phyloP scores from a whole-genome alignment of 2,888 invertebrate species.

The Entomobrya proxima region DNA sequence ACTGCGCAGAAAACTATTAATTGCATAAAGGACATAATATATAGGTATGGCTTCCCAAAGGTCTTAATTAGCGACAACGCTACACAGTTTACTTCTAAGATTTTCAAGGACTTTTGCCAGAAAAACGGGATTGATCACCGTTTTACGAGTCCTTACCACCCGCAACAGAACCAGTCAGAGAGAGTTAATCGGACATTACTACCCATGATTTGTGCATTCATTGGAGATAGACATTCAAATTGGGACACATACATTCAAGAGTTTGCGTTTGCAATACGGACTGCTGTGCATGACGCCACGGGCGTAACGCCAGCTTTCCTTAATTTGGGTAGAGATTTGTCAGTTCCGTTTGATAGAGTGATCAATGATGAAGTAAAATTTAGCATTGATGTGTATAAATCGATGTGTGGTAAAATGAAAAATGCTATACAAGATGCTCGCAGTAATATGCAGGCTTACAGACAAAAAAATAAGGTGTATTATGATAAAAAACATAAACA shows the following conservation, averaged over 20 bases:
- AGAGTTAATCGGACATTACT: conserved; percentile 59
- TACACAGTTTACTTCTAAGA: conserved; percentile 58
- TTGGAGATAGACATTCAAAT: background rate
- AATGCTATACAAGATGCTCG: background rate
- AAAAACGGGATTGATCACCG: conserved; percentile 58
- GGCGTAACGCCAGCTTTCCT: background rate
- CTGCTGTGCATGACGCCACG: conserved; percentile 6
- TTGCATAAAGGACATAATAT: conserved; percentile 68
- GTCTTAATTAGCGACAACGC: conserved; percentile 67
- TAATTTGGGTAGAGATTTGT: conserved; percentile 32
- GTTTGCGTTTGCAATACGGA: conserved; percentile 23
- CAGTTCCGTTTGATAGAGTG: conserved; percentile 19
- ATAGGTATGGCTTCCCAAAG: conserved; percentile 61
- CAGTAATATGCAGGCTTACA: background rate
- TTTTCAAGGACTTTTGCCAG: conserved; percentile 46
- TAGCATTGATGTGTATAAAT: background rate
- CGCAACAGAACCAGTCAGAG: conserved; percentile 63
- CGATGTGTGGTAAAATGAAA: background rate
- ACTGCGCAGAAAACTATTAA: conserved; percentile 56
- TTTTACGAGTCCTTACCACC: conserved; percentile 53
- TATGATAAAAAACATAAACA: background rate
- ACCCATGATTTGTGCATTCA: conserved; percentile 39
- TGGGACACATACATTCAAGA: conserved; percentile 12
- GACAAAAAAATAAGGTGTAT: conserved; percentile 1
- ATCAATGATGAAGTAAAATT: background rate